Evolutionary conservation across 1,140 invertebrate genomes (phyloP), one percentile per base, ranked within the genome.

Genomic region (Drosophila nigromelanica): DNA sequence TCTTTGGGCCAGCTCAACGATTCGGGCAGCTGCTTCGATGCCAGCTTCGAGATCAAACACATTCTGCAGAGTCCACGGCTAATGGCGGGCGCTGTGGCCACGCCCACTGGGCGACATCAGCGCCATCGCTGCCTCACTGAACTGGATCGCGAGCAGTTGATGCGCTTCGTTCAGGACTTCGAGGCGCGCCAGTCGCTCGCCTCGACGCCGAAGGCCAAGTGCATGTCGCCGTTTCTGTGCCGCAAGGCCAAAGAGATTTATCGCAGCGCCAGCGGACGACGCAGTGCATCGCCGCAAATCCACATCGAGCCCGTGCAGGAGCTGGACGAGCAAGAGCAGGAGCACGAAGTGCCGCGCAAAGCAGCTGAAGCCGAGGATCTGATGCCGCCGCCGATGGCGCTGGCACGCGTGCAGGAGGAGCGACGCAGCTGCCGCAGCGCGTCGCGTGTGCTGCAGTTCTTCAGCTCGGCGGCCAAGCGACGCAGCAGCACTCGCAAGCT

Each of bases 1-100:
- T 87, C 90, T 1, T 59, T 91, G 39, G 78, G 81, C 5, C 82
- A 91, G 12, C 71, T 91, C 0, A 92, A 92, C 39, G 91, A 92
- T 45, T 92, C 91, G 1, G 78, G 83, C 47, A 83, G 74, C 71
- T 91, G 74, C 63, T 91, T 92, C 42, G 91, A 92, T 51, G 78
- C 86, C 67, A 92, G 90, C 75, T 90, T 92, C 35, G 91, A 92
- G 62, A 77, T 91, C 50, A 92, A 92, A 50, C 55, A 78, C 8
- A 90, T 91, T 3, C 68, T 76, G 24, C 79, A 80, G 18, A 67
- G 61, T 33, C 70, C 72, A 2, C 51, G 42, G 1, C 54, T 62
- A 5, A 47, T 45, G 60, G 51, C 68, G 6, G 60, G 43, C 3
- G 58, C 42, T 24, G 43, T 47, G 7, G 55, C 12, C 39, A 66